Evolutionary conservation across 2,113 vertebrate genomes (phyloP).

Genomic region (Erinaceus europaeus): DNA sequence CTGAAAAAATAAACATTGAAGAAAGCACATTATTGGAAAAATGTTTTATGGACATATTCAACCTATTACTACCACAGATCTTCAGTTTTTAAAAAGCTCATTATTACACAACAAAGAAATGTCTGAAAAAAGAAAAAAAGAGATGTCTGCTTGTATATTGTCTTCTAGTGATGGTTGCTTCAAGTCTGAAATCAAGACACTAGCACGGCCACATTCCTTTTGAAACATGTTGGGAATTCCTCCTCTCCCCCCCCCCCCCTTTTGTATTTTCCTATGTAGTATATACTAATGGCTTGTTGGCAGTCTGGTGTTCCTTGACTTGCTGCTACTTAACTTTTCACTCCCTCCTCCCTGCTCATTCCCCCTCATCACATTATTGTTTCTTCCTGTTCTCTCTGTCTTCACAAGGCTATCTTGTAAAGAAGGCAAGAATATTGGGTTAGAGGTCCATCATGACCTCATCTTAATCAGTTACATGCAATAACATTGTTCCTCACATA

Average conservation of each 20-base stretch:
- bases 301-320: background rate
- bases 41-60: too few relatives aligned
- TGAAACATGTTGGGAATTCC: background rate
- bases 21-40: background rate
- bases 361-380: background rate
- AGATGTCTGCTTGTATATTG: background rate
- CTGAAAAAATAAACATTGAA: background rate
- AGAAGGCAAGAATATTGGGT: background rate
- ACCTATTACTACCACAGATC: background rate
- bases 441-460: background rate
- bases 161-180: background rate
- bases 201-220: background rate
- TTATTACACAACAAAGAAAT: background rate
- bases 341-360: background rate
- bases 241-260: background rate
- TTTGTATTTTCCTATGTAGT: too few relatives aligned
- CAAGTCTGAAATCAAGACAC: background rate
- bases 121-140: background rate
- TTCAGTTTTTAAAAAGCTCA: background rate
- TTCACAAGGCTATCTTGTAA: background rate
- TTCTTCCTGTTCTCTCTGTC: background rate
- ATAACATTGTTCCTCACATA: background rate
- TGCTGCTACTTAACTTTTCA: background rate
- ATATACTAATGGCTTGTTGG: background rate
- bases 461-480: background rate